Percentiles rank a stretch among this genome's conserved stretches.
Evolutionary conservation across 2,797 vertebrate species (phyloP).

Genomic region (Bradypodion ventrale): DNA sequence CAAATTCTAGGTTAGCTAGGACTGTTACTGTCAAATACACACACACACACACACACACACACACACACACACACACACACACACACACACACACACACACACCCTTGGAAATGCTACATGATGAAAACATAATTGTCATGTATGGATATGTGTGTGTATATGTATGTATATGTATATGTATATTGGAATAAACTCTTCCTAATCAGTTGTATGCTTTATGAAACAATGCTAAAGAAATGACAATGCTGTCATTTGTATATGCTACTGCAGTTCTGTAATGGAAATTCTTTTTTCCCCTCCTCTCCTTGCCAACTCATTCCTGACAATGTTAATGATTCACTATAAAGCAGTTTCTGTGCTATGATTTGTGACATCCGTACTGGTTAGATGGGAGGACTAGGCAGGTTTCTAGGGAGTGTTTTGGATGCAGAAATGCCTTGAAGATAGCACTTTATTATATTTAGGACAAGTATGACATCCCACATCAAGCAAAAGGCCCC

Average conservation of each 20-base stretch:
- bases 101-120: slow-evolving; percentile 55
- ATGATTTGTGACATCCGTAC: slow-evolving; percentile 97
- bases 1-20: slow-evolving; percentile 48
- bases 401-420: slow-evolving; percentile 95
- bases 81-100: slow-evolving; percentile 18
- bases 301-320: slow-evolving; percentile 89
- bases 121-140: slow-evolving; percentile 69
- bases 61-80: slow-evolving; percentile 16
- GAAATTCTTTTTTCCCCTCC: slow-evolving; percentile 74
- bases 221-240: slow-evolving; percentile 76
- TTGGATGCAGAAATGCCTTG: slow-evolving; percentile 96
- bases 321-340: slow-evolving; percentile 99
- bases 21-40: slow-evolving; percentile 36
- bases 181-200: slow-evolving; percentile 73
- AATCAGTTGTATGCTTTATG: slow-evolving; percentile 77
- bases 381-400: slow-evolving; percentile 86
- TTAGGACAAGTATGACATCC: slow-evolving; percentile 99
- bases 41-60: background rate
- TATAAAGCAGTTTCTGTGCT: slow-evolving; percentile 88
- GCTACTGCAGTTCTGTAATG: slow-evolving; percentile 78
- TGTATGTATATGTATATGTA: slow-evolving; percentile 34
- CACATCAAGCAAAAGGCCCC: slow-evolving; percentile 95
- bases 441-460: slow-evolving; percentile 99
- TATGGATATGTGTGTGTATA: slow-evolving; percentile 59
- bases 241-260: slow-evolving; percentile 83